Evolutionary conservation across 2,113 vertebrate genomes (phyloP), one percentile per base, ranked within the genome.

Genomic region (Cebidichthys violaceus): DNA sequence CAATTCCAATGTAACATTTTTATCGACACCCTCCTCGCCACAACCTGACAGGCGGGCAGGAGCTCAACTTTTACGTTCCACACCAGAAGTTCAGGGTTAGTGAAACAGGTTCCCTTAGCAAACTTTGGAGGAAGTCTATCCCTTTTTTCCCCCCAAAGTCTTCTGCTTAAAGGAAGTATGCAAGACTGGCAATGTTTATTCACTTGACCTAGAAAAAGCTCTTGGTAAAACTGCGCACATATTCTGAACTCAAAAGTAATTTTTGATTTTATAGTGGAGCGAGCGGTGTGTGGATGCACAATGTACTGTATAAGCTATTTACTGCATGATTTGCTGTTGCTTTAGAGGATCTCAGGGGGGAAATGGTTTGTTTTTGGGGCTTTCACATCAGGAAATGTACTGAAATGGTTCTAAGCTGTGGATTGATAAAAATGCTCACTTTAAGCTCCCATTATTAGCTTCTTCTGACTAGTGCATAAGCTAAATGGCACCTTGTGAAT

Each of bases 141-240:
- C 50, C 4, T 72, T 37, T 27, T 6, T 59, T 45, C 64, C 24
- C 70, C 35, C 18, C n/a, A 45, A 72, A 88, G 76, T 77, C 47
- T 84, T 73, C 86, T 67, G 82, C 87, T 85, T 50, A 75, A 83
- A 81, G 86, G 86, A 92, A 92, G 86, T 86, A 85, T 90, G 87
- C 83, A 69, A 84, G 83, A 86, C 82, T 77, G 76, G 54, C 81
- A 75, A 78, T 93, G 89, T 95, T 93, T 92, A 91, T 92, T 85
- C 92, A 89, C 86, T 88, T 94, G 94, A 94, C 94, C 94, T 90
- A 95, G 92, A 95, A 95, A 94, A 86, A 70, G 75, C 77, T 90
- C 84, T 85, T 31, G 76, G 69, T 85, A 50, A 69, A 89, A 89
- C 85, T 64, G 86, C 5, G 29, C 70, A 66, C 45, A 76, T 70